These are phyloP conservation scores for Phyllotis vaccarum DNA, from an alignment of 2,797 vertebrate species.

Conservation along the genomic window DNA sequence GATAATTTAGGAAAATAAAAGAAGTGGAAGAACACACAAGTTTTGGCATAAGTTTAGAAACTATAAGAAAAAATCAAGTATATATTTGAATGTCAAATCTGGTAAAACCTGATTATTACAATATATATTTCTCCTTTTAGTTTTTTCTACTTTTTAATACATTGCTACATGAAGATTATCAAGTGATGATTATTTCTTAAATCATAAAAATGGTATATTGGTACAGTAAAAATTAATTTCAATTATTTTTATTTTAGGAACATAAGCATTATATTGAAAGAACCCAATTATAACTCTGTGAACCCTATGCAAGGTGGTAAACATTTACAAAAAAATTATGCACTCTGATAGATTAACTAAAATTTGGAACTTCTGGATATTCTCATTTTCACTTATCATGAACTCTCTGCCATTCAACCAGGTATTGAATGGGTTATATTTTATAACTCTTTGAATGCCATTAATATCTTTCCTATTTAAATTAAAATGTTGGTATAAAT, in stretches of 20 bases:
- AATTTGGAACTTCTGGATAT: constrained; percentile 31
- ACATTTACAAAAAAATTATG: constrained; percentile 44
- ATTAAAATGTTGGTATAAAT: constrained; percentile 60
- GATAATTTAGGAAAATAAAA: background rate
- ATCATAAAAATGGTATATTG: constrained; percentile 38
- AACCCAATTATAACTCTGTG: constrained; percentile 9
- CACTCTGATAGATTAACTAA: background rate
- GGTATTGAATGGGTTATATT: constrained; percentile 55
- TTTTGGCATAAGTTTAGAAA: background rate
- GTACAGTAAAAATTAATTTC: background rate
- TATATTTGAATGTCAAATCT: constrained; percentile 2
- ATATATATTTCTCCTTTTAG: background rate
- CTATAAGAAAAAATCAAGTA: background rate
- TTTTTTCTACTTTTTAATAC: background rate
- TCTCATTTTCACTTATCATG: constrained; percentile 56
- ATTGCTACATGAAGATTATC: constrained; percentile 6
- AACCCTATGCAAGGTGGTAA: background rate
- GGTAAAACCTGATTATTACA: background rate
- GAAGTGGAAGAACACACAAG: background rate
- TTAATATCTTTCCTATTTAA: constrained; percentile 64
- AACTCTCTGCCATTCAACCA: constrained; percentile 54
- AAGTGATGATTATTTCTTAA: background rate
- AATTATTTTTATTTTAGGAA: constrained; percentile 17
- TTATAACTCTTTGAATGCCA: constrained; percentile 55
- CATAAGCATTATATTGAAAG: constrained; percentile 48